Base-by-base conservation (phyloP, 2,113 vertebrate genomes). In the Rhizomys pruinosus region DNA sequence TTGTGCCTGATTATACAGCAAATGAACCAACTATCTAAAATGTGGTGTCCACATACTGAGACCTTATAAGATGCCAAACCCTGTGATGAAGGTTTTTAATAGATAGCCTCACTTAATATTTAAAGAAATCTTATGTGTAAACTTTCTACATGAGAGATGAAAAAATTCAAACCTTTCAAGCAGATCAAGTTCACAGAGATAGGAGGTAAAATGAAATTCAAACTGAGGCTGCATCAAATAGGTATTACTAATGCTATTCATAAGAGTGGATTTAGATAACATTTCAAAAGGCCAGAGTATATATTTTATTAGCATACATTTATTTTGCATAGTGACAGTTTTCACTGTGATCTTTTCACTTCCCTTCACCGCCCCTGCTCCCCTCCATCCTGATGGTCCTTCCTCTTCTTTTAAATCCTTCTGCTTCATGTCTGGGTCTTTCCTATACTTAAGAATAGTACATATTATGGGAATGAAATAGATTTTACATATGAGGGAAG, bases 1-100 rank as follows among this genome's bases (percentile, higher is more conserved):
- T 57, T 80, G 37, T 77, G 15, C 25, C 91, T 57, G 76, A n/a
- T 87, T 73, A 71, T 47, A 88, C 7, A 93, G 59, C 66, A 77
- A 93, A 42, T 44, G 66, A 44, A 68, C 16, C 8, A 64, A 27
- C 39, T 5, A 34, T 64, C 27, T 16, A 42, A 73, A 87, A 71
- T 6, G 25, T 74, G 63, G 25, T 64, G 22, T 19, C 32, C 4
- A 69, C 32, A 55, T 84, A 68, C 55, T 55, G 87, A 94, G 20
- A 87, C 1, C 25, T 89, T 27, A 9, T 61, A 25, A 87, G 92
- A 77, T 81, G n/a, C 11, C 47, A 90, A 23, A 13, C 39, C 5
- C 6, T 23, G 17, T n/a, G 32, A 5, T 78, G 90, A 85, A 32
- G 12, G 6, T 37, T 94, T 90, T 39, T 34, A 5, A 63, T 66